phyloP scores from a whole-genome alignment of 1,140 invertebrate genomes.

The Pinna nobilis region DNA sequence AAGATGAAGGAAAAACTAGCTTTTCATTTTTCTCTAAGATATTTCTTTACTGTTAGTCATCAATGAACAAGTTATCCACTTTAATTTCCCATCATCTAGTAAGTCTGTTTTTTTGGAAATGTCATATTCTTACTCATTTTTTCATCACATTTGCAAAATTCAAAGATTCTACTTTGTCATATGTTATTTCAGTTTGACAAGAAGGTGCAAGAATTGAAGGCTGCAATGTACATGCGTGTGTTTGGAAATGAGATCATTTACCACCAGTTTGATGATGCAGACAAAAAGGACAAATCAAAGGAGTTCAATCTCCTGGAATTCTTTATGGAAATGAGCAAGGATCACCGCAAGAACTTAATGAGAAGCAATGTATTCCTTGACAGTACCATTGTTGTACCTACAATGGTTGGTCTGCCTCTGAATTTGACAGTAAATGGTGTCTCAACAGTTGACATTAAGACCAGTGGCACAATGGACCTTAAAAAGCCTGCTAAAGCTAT shows the following conservation, averaged over 20 bases:
- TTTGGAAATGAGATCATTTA: constrained; percentile 74
- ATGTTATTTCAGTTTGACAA: constrained; percentile 29
- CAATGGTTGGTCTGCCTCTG: constrained; percentile 87
- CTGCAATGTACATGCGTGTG: constrained; percentile 70
- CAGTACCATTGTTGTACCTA: constrained; percentile 88
- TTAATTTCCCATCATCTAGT: too few species aligned
- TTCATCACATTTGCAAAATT: too few species aligned
- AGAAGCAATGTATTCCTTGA: constrained; percentile 89
- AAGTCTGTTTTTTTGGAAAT: too few species aligned
- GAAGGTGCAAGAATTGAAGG: constrained; percentile 59
- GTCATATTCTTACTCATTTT: too few species aligned
- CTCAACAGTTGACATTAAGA: constrained; percentile 86
- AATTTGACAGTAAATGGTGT: constrained; percentile 89
- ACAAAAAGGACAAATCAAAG: constrained; percentile 76
- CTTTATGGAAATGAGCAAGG: constrained; percentile 67
- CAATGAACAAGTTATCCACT: too few species aligned
- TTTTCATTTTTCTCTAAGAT: too few species aligned
- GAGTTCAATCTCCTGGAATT: constrained; percentile 80
- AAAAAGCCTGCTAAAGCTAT: constrained; percentile 78
- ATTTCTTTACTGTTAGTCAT: too few species aligned
- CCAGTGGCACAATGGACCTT: constrained; percentile 82
- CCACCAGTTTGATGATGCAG: constrained; percentile 70
- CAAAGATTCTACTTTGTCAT: too few species aligned
- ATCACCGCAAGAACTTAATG: constrained; percentile 71
- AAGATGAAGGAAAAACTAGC: too few species aligned